phyloP scores from a whole-genome alignment of 2,113 vertebrate species.

The Gadus macrocephalus region DNA sequence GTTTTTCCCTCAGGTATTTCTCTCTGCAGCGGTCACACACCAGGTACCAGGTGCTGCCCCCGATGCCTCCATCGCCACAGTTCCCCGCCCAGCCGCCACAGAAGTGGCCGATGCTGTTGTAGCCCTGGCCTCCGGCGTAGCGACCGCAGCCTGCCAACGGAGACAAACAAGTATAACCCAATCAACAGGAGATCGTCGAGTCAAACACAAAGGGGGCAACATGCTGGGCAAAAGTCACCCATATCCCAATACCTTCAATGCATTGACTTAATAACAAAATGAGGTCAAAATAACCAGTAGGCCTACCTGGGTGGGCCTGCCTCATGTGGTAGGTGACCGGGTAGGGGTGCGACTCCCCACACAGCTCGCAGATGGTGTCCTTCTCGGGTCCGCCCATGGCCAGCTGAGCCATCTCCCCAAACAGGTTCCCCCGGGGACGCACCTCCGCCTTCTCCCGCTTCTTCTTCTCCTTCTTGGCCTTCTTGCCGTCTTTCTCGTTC shows the following conservation, averaged over 20 bases:
- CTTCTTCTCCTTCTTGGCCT: constrained; percentile 96
- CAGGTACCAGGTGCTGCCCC: constrained; percentile 98
- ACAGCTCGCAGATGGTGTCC: constrained; percentile 96
- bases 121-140: constrained; percentile 96
- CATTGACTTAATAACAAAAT: not conserved
- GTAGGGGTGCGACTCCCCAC: constrained; percentile 95
- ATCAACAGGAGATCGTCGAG: not conserved
- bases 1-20: constrained; percentile 96
- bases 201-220: too few species aligned
- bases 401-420: constrained; percentile 98
- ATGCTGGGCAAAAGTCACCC: too few species aligned
- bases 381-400: constrained; percentile 97
- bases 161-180: not conserved
- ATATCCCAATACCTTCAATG: too few species aligned
- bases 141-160: constrained; percentile 85
- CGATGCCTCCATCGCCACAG: constrained; percentile 95
- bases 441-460: constrained; percentile 94
- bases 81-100: constrained; percentile 99
- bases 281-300: not conserved
- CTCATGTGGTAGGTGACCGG: constrained; percentile 99
- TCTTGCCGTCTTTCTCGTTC: constrained; percentile 91
- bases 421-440: constrained; percentile 92
- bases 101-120: constrained; percentile 98
- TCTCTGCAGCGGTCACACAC: constrained; percentile 97
- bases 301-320: constrained; percentile 93